Percentiles rank a stretch among this genome's conserved stretches.
These are phyloP conservation scores for Xestoiulus laeticollis DNA, from an alignment of 2,888 invertebrate genomes.

Conservation along the genomic window DNA sequence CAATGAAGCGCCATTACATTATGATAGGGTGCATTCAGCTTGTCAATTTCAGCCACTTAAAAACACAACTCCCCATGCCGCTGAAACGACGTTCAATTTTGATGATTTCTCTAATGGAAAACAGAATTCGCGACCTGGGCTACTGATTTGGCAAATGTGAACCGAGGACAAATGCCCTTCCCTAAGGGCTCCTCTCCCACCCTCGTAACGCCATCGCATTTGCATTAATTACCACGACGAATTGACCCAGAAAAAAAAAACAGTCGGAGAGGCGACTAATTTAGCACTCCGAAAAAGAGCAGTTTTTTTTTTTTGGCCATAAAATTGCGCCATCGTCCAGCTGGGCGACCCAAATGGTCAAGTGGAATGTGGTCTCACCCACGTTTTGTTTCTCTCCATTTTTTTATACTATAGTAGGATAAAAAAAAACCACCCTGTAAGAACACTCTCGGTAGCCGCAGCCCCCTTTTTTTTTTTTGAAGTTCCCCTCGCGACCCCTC, in stretches of 20 bases:
- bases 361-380: neutral
- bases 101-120: too few species aligned
- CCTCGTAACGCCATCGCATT: neutral
- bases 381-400: neutral
- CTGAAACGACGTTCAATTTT: too few species aligned
- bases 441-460: neutral
- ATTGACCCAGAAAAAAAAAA: neutral
- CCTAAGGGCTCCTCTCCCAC: neutral
- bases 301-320: neutral
- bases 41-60: too few species aligned
- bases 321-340: conserved; percentile 10
- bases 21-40: too few species aligned
- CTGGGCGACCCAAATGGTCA: conserved; percentile 26
- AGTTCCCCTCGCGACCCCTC: neutral
- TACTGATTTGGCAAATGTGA: too few species aligned
- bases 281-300: neutral
- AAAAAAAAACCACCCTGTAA: neutral
- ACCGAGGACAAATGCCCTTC: too few species aligned
- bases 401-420: too few species aligned
- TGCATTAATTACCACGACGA: neutral
- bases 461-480: too few species aligned
- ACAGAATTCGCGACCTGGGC: too few species aligned
- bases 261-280: neutral
- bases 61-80: too few species aligned
- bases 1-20: too few species aligned